Base-by-base conservation (phyloP, 53 echinoderm and acorn worm species). In the Pentamera pediparva region DNA sequence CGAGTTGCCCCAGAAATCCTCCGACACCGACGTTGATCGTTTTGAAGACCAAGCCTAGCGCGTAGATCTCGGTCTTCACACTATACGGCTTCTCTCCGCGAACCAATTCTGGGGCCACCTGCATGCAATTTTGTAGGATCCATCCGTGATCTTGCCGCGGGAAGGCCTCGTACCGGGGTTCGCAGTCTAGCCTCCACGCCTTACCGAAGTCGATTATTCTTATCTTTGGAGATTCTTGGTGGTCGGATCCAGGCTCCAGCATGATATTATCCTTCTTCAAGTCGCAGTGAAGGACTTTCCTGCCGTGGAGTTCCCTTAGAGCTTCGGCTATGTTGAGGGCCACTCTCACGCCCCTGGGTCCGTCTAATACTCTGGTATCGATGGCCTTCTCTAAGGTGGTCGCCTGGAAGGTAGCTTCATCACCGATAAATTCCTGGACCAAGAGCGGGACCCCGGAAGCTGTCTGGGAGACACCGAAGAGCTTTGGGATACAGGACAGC, bases 121-220 rank as follows among this genome's bases (percentile, higher is more conserved):
- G 67, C 0, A 43, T 26, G 18, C 45, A 67, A 4, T n/a, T 7
- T 28, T 18, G 25, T 4, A 39, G 12, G 27, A 67, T 29, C 25
- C 41, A 15, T 9, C 29, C 38, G 22, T 39, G 67, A 24, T 67
- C 5, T 27, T 67, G 7, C 28, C 30, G 6, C 3, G 67, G 6
- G 13, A 26, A 6, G 29, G 3, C 22, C 11, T 67, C 45, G 45
- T 67, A 67, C 15, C 24, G 11, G 1, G 67, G 43, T 26, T 19
- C 6, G 4, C 27, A 18, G 2, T 67, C 40, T 31, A 47, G 21
- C 4, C 4, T 27, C 5, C 11, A 31, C 1, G 67, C 43, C 22
- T 18, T 21, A 9, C 67, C 67, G 45, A 67, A 67, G 30, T 67
- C 67, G 12, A 67, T 67, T 26, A 67, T 67, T 5, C 45, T 67